Base-by-base conservation (phyloP, 2,888 invertebrate genomes). In the Lordiphosa fenestrarum region DNA sequence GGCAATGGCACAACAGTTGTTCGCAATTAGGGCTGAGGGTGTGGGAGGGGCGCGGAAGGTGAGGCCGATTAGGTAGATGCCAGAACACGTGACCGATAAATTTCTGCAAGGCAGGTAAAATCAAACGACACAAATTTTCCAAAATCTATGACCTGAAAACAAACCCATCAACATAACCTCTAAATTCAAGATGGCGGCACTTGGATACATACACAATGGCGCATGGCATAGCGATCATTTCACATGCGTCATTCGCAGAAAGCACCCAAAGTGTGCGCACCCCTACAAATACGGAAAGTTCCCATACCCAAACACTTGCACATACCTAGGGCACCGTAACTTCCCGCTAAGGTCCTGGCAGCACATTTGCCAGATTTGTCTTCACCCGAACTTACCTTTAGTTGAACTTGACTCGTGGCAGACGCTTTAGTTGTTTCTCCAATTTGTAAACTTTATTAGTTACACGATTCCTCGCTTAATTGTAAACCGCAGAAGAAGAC, bases 141-240 rank as follows among this genome's bases (percentile, higher is more conserved):
- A 9, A 36, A 47, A 36, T 36, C 36, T 10, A 36, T 47, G 33
- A 36, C 35, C 47, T 36, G 33, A 36, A 47, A 47, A 50, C 15
- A 56, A 30, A 19, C 37, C 44, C 37, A 39, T 37, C 13, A 62
- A 60, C 10, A 62, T 80, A 80, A 69, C 69, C 69, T 63, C 49
- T 73, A 81, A 72, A 53, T 9, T 7, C 69, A 80, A 80, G 6
- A 80, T 80, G 78, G 78, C 84, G 84, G 35, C 67, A 12, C 41
- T 47, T n/a, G 21, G 68, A 71, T 77, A 73, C 77, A 76, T 68
- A 61, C 73, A 76, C 59, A 65, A 51, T 21, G 2, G 13, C 30
- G 10, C 33, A 36, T 12, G 10, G 7, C 19, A 19, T n/a, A 19
- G 12, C 57, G 84, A 77, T 77, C 84, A 53, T 25, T 25, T 25